Evolutionary conservation across 1,140 invertebrate species (phyloP).

Genomic region (Penaeus indicus): DNA sequence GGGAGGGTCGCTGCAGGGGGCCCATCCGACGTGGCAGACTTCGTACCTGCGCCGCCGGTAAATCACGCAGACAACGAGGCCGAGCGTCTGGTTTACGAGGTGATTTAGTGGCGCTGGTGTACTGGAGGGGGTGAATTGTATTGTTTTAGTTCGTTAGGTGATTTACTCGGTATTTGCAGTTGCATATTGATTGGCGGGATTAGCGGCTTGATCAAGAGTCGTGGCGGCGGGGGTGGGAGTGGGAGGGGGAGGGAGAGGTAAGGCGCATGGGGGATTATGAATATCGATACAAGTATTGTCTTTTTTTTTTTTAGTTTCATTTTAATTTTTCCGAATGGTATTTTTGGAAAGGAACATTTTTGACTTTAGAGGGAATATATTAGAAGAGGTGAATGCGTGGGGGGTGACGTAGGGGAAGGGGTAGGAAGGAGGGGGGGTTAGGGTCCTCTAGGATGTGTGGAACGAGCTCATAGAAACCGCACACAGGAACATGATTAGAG

Average conservation of each 20-base stretch:
- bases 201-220: constrained; percentile 15
- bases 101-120: constrained; percentile 41
- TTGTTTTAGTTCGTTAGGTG: constrained; percentile 48
- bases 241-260: neutral
- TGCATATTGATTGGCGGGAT: constrained; percentile 37
- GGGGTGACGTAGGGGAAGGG: too few relatives aligned
- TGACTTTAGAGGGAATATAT: too few relatives aligned
- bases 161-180: constrained; percentile 41
- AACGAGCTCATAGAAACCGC: too few relatives aligned
- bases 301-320: too few relatives aligned
- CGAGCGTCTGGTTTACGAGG: constrained; percentile 48
- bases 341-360: too few relatives aligned
- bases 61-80: constrained; percentile 48
- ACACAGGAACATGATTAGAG: too few relatives aligned
- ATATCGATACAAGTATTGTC: neutral
- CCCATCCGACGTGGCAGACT: constrained; percentile 29
- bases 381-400: too few relatives aligned
- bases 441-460: too few relatives aligned
- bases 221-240: neutral
- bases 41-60: constrained; percentile 41
- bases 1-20: constrained; percentile 33
- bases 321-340: too few relatives aligned
- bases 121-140: constrained; percentile 18
- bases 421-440: too few relatives aligned
- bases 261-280: neutral